Conservation (phyloP, 2,888 invertebrate genomes). For the Dicranocentrus wangi region DNA sequence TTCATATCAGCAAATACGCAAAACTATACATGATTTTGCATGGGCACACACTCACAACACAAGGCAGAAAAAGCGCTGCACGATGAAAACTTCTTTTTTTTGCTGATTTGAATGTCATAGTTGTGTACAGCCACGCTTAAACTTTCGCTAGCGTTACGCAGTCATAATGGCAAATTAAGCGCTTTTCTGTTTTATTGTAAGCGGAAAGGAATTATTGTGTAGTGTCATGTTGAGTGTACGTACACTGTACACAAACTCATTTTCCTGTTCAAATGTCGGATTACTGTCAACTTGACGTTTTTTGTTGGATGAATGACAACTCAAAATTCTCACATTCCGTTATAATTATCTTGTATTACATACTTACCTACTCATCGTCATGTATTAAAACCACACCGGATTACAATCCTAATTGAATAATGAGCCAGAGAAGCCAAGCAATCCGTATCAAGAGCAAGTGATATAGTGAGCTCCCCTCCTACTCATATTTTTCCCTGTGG, state of each 20-base stretch:
- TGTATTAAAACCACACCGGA: background rate
- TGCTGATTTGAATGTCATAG: conserved; percentile 28
- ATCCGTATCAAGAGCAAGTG: no score
- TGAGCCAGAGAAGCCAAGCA: no score
- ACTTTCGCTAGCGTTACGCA: conserved; percentile 33
- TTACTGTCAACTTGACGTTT: conserved; percentile 25
- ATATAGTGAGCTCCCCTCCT: no score
- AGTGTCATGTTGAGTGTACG: background rate
- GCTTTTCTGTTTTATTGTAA: background rate
- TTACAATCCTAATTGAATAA: conserved; percentile 5
- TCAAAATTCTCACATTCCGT: background rate
- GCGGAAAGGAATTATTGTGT: background rate
- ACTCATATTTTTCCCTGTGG: background rate
- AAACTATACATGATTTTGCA: background rate
- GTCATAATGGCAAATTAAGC: background rate
- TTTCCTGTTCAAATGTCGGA: conserved; percentile 11
- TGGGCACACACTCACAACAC: background rate
- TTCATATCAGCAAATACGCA: background rate
- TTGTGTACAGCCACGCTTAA: conserved; percentile 27
- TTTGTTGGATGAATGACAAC: background rate
- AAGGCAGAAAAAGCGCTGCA: no score
- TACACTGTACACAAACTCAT: background rate
- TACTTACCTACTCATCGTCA: no score
- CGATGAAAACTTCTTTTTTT: background rate
- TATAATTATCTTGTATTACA: no score